Base-by-base conservation (phyloP, 1,140 invertebrate genomes). In the Melipona quadrifasciata region DNA sequence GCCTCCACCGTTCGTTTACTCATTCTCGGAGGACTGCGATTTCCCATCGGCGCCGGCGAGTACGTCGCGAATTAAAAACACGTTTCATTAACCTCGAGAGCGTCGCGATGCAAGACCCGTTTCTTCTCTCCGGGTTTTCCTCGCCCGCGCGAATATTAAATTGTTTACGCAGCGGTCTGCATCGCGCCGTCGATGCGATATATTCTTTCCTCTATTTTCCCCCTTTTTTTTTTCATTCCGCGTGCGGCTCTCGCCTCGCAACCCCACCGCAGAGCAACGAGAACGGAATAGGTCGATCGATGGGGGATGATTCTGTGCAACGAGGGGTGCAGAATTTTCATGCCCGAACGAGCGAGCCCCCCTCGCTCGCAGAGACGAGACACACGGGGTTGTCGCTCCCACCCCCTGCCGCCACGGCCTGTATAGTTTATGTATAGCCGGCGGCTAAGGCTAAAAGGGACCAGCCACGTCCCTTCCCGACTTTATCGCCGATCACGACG, bases 241-340 rank as follows among this genome's bases (percentile, higher is more conserved):
- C 16, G 2, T 2, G 39, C 70, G 14, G 14, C 39, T 34, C 16
- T 53, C 8, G 67, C n/a, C 53, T n/a, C 6, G 19, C 31, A 34
- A 67, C 68, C 70, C 53, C 53, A 27, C 12, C 68, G 68, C 73
- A 47, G 61, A 80, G 68, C 74, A 83, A 87, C 85, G 85, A 70
- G 84, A 86, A 75, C 78, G 84, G 87, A 89, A 89, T 77, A 83
- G 83, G 80, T 82, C 88, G 89, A 89, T 90, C 89, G 82, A 87
- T 82, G 80, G 84, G 86, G 84, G 86, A 89, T 90, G 87, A 90
- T 90, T 89, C 87, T 90, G 90, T 84, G 86, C 89, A 91, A 89
- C 90, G 89, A 91, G 91, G 90, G 89, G 84, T 89, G 90, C 86
- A 80, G 89, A 91, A 91, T 91, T 91, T 91, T 91, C 87, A 91